Conservation (phyloP, 2,797 vertebrate species). For the Tenualosa ilisha region DNA sequence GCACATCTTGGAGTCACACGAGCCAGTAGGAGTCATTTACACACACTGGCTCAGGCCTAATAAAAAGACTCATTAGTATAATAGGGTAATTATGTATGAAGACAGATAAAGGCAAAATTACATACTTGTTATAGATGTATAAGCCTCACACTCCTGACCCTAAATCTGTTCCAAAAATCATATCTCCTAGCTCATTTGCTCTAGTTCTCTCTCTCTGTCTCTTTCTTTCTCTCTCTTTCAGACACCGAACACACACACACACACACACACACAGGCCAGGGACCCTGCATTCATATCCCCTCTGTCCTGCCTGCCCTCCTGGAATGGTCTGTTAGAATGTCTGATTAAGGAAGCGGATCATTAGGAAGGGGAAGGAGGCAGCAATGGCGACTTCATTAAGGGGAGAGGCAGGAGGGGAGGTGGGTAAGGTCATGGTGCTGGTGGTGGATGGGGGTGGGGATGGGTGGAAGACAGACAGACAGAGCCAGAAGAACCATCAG, state of each 20-base stretch:
- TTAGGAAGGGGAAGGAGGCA: constrained; percentile 35
- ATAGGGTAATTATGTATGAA: no score
- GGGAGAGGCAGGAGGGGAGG: constrained; percentile 37
- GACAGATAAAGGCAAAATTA: no score
- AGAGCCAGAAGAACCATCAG: constrained; percentile 53
- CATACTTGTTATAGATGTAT: no score
- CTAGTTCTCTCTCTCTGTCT: not conserved
- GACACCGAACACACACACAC: not conserved
- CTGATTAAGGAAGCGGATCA: constrained; percentile 31
- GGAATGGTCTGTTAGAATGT: not conserved
- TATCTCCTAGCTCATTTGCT: not conserved
- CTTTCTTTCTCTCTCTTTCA: not conserved
- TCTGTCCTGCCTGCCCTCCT: not conserved
- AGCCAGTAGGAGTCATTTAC: no score
- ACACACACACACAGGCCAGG: not conserved
- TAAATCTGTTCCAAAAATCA: no score
- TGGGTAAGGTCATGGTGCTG: not conserved
- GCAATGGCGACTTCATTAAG: constrained; percentile 60
- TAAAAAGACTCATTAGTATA: no score
- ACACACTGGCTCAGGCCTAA: no score
- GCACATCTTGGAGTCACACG: no score
- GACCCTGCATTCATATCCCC: not conserved
- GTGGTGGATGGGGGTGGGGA: not conserved
- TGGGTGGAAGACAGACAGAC: no score
- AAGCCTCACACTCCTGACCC: not conserved